Evolutionary conservation across 2,113 vertebrate species (phyloP).

Genomic region (Hippocampus mohnikei): DNA sequence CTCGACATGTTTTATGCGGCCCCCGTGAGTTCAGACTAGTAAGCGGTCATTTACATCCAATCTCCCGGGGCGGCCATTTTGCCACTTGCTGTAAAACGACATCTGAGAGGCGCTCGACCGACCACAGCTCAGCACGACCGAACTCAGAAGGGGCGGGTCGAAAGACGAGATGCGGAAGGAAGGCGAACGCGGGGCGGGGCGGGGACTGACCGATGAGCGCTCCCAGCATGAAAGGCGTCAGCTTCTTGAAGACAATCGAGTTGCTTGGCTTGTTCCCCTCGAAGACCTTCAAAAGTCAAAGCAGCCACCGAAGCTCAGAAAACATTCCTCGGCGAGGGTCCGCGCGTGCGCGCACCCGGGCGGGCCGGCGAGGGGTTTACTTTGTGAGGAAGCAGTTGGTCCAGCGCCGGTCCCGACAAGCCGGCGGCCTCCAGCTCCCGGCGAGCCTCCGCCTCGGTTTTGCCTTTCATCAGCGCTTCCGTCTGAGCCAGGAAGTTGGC

Average conservation of each 20-base stretch:
- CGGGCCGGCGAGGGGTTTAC: constrained; percentile 50
- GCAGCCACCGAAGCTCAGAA: background rate
- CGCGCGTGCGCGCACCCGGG: background rate
- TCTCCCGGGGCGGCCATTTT: no score
- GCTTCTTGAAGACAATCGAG: constrained; percentile 89
- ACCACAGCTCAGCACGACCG: no score
- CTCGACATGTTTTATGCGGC: no score
- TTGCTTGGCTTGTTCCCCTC: constrained; percentile 95
- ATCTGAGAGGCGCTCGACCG: no score
- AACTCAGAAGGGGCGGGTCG: no score
- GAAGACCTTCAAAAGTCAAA: constrained; percentile 81
- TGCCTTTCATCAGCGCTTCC: constrained; percentile 95
- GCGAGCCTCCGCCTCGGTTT: constrained; percentile 81
- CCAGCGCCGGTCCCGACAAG: constrained; percentile 73
- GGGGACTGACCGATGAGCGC: constrained; percentile 82
- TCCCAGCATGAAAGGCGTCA: constrained; percentile 87
- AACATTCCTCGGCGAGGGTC: no score
- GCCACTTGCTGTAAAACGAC: no score
- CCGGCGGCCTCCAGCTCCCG: constrained; percentile 82
- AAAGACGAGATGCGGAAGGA: no score
- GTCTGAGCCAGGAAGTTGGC: constrained; percentile 97
- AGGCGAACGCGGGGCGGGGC: background rate
- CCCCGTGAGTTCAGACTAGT: no score
- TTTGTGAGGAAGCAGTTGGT: constrained; percentile 93
- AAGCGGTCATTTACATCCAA: no score